Base-by-base conservation (phyloP, 2,888 invertebrate species). In the Sarcophaga subvicina region DNA sequence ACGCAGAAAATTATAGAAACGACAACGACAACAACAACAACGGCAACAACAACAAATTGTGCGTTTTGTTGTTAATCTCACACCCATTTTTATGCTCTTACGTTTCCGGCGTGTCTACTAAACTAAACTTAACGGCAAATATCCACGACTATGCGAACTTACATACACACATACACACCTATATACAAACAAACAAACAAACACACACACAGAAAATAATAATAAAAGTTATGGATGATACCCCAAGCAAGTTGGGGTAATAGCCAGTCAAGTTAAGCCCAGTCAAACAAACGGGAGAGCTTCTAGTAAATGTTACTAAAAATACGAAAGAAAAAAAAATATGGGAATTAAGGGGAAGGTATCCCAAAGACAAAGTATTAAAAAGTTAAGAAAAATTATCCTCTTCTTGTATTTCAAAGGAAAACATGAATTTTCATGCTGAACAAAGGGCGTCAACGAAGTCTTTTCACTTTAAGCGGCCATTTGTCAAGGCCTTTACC, bases 101-200 rank as follows among this genome's bases (percentile, higher is more conserved):
- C 86, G 70, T 87, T 87, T 87, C 83, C 86, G 86, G 86, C 80
- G 80, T 80, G 83, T 86, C 86, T 86, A 63, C 67, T 62, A 76
- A 69, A 37, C 37, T 37, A 37, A 73, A 71, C 49, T 64, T 47
- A 70, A 72, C 72, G 22, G 49, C 8, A 67, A 73, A 25, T 5
- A 82, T 12, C 25, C 47, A 70, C 54, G 12, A 70, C n/a, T 63
- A 60, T n/a, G 37, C 37, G 0, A 37, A 37, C 37, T 5, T 5
- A 37, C 37, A 37, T 1, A 37, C 2, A 37, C 37, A 37, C 2
- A 37, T 10, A 37, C 37, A 37, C 37, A 37, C 37, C 37, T 37
- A 37, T 4, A 20, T 5, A 5, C 27, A 27, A 5, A 27, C 27
- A 27, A 5, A 37, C 37, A 37, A 64, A 22, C 59, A 25, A 66